Base-by-base conservation (phyloP, 2,797 vertebrate species). In the Takifugu ocellatus region DNA sequence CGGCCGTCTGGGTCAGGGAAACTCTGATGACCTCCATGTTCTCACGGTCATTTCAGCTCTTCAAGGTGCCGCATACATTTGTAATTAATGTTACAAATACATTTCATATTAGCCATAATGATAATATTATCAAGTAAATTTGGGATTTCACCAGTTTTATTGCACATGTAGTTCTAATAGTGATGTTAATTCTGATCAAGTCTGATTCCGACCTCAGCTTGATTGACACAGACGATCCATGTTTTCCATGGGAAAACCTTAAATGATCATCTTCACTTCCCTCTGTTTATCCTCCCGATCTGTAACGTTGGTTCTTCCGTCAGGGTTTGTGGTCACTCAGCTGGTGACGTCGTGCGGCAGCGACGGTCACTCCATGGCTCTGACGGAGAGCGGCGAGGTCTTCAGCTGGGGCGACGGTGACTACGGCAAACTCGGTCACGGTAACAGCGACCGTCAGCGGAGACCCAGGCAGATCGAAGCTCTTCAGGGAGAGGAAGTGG, bases 21-120 rank as follows among this genome's bases (percentile, higher is more conserved):
- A 95, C 82, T 98, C 97, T 0, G 97, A 99, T 55, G 97, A 99
- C 71, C 93, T 99, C 61, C 97, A 99, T 12, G 91, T 98, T 14
- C 84, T 98, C 59, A 99, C 97, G 0, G 94, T 99, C 67, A 94
- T 99, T 85, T 98, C 97, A 15, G 96, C 97, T 11, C 89, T 99
- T 33, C 97, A 99, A 93, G 97, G 97, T 96, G 53, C 12, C 12
- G 12, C 33, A 1, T 7, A 29, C 8, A 33, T 39, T 39, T 11
- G 9, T 36, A 36, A 12, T 12, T 12, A 2, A 12, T 2, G 2
- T 36, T 2, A 21, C 21, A 21, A 21, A 21, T 21, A 21, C 1
- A 11, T 11, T 11, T 12, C 33, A 36, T 9, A 36, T 36, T 36
- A 36, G 33, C 2, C 21, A 21, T 21, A 21, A 21, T 21, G 21